Evolutionary conservation across 37 sponge, comb jelly and placozoan species (phyloP).

Genomic region (Mnemiopsis leidyi): DNA sequence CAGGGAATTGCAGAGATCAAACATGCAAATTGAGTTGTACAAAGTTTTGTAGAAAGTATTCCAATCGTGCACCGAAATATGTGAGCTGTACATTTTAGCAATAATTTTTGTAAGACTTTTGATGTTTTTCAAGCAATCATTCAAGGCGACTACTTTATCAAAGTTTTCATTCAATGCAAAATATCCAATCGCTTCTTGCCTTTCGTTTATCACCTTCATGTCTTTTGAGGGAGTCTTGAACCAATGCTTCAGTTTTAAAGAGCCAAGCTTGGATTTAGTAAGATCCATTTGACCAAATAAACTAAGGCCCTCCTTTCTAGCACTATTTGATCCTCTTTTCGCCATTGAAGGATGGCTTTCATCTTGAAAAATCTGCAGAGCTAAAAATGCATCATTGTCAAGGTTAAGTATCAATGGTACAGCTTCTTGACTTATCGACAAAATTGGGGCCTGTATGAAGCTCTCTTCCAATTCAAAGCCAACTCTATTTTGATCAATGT

Average conservation of each 20-base stretch:
- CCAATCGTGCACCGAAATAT: conserved; percentile 84
- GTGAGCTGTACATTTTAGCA: conserved; percentile 74
- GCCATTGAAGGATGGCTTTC: conserved; percentile 92
- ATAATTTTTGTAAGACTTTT: conserved; percentile 80
- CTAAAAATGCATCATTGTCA: conserved; percentile 66
- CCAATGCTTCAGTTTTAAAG: conserved; percentile 80
- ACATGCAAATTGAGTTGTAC: conserved; percentile 82
- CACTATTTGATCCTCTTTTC: conserved; percentile 71
- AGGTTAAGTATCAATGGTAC: conserved; percentile 41
- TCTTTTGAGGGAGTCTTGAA: conserved; percentile 83
- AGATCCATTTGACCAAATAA: conserved; percentile 84
- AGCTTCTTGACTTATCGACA: conserved; percentile 74
- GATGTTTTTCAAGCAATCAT: conserved; percentile 81
- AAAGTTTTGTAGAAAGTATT: conserved; percentile 82
- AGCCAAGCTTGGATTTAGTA: conserved; percentile 84
- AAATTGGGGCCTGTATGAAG: conserved; percentile 74
- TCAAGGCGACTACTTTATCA: conserved; percentile 73
- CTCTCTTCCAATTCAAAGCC: conserved; percentile 86
- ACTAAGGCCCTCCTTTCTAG: conserved; percentile 90
- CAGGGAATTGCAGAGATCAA: conserved; percentile 76
- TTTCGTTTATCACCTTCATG: conserved; percentile 67
- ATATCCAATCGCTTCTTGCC: conserved; percentile 81
- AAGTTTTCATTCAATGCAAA: conserved; percentile 70
- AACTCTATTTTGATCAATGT: conserved; percentile 84
- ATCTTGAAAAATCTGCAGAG: conserved; percentile 90